Evolutionary conservation across 2,797 vertebrate species (phyloP).

Genomic region (Passerculus sandwichensis): DNA sequence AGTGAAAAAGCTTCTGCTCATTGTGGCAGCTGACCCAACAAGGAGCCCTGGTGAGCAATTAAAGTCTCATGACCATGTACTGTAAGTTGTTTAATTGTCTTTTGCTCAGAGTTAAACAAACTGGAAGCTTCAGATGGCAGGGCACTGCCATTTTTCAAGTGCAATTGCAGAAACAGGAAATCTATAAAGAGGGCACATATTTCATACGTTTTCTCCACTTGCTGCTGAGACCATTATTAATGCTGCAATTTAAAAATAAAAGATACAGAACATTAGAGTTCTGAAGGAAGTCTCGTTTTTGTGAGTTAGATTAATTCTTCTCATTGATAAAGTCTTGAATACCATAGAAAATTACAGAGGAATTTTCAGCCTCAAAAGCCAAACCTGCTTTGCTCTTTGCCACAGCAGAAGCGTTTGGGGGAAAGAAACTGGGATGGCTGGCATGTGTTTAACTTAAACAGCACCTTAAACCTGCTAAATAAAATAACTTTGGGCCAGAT

Average conservation of each 20-base stretch:
- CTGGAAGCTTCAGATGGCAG: conserved; percentile 33
- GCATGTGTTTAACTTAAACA: neutral
- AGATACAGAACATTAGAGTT: conserved; percentile 31
- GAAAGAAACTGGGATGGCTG: neutral
- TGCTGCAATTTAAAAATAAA: conserved; percentile 58
- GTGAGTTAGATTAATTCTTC: conserved; percentile 35
- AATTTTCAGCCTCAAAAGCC: neutral
- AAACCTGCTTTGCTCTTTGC: neutral
- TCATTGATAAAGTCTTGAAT: neutral
- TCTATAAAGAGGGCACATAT: conserved; percentile 50
- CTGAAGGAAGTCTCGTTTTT: conserved; percentile 10
- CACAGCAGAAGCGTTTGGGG: neutral
- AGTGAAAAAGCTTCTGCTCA: neutral
- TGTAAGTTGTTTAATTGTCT: conserved; percentile 56
- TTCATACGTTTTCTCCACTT: conserved; percentile 25
- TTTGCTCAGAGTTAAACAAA: conserved; percentile 47
- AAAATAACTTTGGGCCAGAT: neutral
- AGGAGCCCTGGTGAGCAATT: neutral
- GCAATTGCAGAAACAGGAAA: conserved; percentile 53
- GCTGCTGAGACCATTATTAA: conserved; percentile 50
- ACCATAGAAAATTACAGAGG: neutral
- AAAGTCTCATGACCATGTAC: neutral
- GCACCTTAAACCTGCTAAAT: neutral
- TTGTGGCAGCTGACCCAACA: neutral
- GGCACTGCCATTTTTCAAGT: conserved; percentile 52